Evolutionary conservation across 2,797 vertebrate genomes (phyloP), one percentile per base, ranked within the genome.

Genomic region (Sparidentex hasta): DNA sequence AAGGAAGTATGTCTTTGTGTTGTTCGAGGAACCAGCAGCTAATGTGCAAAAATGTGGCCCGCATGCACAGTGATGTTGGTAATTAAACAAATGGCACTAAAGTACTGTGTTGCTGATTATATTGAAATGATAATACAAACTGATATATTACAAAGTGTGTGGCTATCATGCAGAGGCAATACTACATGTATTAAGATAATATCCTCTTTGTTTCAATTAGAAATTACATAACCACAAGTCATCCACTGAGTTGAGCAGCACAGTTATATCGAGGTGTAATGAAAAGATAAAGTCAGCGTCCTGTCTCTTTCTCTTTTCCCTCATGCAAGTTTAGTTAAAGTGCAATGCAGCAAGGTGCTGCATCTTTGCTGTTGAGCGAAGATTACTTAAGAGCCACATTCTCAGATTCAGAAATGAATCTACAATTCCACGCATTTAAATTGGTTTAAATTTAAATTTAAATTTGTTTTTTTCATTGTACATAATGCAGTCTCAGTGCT

Each of bases 121-220:
- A 56, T 51, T 50, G 20, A 79, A 72, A 65, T n/a, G 16, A 33
- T 71, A 50, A 46, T 58, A 18, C 4, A 47, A 43, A 48, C 14
- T 79, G 44, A 75, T 77, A 6, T 25, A 47, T 48, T 65, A n/a
- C 29, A 3, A 18, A 47, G 16, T 14, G 18, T 1, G 1, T 55
- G 18, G 59, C 4, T 84, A 68, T 56, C 29, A 75, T 69, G 13
- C 56, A 46, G 18, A 51, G 13, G 33, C 20, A 17, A 59, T 13
- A 38, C 57, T 25, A 46, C 9, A 20, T 46, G 7, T 44, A 57
- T 67, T 67, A 71, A n/a, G 41, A 68, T 67, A 62, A 18, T 72
- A 69, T 58, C 18, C 21, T 50, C 16, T 75, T 76, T 68, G 41
- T 61, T 84, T 74, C 18, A 65, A 47, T 76, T 74, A 64, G 23